Base-by-base conservation (phyloP, 2,797 vertebrate genomes). In the Tapera naevia region DNA sequence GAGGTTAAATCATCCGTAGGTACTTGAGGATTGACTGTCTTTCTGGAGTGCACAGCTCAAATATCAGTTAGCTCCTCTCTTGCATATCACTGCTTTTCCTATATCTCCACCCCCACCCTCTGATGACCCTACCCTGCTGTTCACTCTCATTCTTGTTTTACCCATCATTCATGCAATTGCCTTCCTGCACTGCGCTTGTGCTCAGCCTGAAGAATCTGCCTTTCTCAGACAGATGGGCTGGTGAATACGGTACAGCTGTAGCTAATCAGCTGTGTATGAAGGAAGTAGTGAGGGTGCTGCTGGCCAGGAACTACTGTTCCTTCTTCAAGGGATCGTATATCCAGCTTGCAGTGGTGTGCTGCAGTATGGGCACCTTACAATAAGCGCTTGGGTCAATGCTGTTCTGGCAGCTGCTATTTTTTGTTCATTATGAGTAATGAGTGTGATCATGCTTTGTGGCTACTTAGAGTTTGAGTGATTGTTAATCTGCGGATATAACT, bases 101-200 rank as follows among this genome's bases (percentile, higher is more conserved):
- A 0, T 15, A 33, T 9, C 24, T 70, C 13, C 30, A 39, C 3
- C 23, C 14, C 3, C 10, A 50, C 33, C 0, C 0, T 60, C 16
- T 28, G 28, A 18, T 32, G 32, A 4, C 28, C 17, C 9, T 58
- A 1, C 32, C 28, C 39, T 62, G 32, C 43, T 70, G 4, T 67
- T 89, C 46, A 25, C 4, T 7, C 17, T 24, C 24, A 8, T 37
- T 93, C 24, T 18, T 61, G 4, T 18, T 71, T 48, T 30, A n/a
- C n/a, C 24, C 28, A 48, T 35, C 22, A 41, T 69, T 67, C 12
- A 10, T 4, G 6, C 4, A 9, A 6, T n/a, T 62, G 32, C 24
- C 7, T 48, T 66, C 45, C 17, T 28, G 10, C 11, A 10, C 4
- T 35, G n/a, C 41, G 18, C 56, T 24, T 25, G 3, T 56, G 35